A percentile compares a stretch with the other conserved stretches of the same genome.
These are phyloP conservation scores for Telmatochromis bifrenatus DNA, from an alignment of 2,113 vertebrate species.

Conservation along the genomic window DNA sequence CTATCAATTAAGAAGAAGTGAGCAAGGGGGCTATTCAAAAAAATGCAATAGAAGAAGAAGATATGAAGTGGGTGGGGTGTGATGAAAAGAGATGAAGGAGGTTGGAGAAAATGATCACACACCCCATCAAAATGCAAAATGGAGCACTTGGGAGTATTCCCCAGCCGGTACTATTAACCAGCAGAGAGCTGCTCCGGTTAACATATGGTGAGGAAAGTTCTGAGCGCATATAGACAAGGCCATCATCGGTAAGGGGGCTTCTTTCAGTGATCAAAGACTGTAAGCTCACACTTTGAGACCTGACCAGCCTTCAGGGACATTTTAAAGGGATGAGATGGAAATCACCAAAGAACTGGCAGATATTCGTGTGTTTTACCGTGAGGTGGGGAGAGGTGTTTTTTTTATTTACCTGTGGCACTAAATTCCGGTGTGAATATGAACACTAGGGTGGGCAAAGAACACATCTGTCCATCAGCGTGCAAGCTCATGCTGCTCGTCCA, in stretches of 20 bases:
- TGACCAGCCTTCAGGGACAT: conserved; percentile 2
- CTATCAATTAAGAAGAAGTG: background rate
- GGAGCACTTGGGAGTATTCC: conserved; percentile 14
- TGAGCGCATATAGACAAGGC: background rate
- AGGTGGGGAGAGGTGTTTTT: background rate
- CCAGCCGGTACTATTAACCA: background rate
- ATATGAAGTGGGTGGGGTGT: background rate
- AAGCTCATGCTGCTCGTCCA: conserved; percentile 6
- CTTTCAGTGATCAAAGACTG: conserved; percentile 35
- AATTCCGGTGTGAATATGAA: background rate
- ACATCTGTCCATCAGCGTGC: conserved; percentile 6
- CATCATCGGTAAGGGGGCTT: background rate
- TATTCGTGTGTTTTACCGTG: background rate
- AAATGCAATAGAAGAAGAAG: background rate
- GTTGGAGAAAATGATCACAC: conserved; percentile 9
- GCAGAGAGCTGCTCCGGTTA: conserved; percentile 6
- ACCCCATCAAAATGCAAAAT: conserved; percentile 44
- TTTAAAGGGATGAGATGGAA: conserved; percentile 1
- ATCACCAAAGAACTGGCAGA: background rate
- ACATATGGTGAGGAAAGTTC: conserved; percentile 22
- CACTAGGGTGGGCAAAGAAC: background rate
- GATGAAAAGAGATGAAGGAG: background rate
- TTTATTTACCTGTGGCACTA: background rate
- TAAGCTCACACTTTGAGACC: background rate
- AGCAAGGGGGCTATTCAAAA: background rate